Conservation (phyloP, 2,113 vertebrate species). For the Bungarus multicinctus region DNA sequence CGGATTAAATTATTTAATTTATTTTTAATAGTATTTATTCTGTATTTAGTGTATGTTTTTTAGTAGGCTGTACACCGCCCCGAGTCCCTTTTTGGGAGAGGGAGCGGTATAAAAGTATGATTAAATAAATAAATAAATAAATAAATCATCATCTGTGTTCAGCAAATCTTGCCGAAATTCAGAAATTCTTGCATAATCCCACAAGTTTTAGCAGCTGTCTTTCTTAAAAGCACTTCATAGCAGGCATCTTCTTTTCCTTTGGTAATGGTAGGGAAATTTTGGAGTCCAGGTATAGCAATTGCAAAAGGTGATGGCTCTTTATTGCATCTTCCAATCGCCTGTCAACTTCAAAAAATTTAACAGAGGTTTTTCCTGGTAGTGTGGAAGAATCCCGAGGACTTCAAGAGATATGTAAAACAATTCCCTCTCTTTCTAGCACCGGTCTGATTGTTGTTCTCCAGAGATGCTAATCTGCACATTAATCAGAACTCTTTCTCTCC, state of each 20-base stretch:
- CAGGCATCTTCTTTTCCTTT: not conserved
- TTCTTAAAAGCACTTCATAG: not conserved
- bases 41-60: no score
- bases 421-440: not conserved
- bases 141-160: not conserved
- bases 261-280: not conserved
- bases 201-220: not conserved
- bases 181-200: not conserved
- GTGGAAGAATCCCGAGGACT: not conserved
- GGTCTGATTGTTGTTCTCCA: not conserved
- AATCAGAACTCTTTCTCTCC: not conserved
- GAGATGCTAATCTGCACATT: not conserved
- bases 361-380: not conserved
- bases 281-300: not conserved
- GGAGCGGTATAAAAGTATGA: no score
- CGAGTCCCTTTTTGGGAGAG: no score
- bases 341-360: not conserved
- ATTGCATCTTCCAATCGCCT: not conserved
- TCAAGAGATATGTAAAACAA: not conserved
- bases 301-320: not conserved
- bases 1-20: no score
- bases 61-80: no score
- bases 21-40: no score
- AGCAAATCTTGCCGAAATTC: not conserved
- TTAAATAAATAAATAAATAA: no score